These are phyloP conservation scores for Vombatus ursinus DNA, from an alignment of 2,113 vertebrate genomes.

Conservation along the genomic window DNA sequence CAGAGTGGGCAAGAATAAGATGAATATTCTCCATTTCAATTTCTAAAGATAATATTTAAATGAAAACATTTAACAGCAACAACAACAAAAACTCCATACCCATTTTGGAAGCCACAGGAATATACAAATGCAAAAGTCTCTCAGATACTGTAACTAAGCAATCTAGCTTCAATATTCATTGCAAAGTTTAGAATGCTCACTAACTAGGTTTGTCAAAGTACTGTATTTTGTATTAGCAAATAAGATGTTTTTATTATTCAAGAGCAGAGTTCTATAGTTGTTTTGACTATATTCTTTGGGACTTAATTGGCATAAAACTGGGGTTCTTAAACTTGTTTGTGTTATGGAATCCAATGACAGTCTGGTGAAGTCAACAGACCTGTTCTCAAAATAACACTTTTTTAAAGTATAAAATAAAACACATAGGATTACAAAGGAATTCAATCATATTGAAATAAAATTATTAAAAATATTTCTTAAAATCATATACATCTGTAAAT, in stretches of 20 bases:
- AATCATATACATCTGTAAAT: background rate
- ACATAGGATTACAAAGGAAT: background rate
- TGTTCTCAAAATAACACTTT: background rate
- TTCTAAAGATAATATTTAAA: slow-evolving; percentile 20
- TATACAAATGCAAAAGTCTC: background rate
- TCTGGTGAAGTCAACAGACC: background rate
- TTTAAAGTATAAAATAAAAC: background rate
- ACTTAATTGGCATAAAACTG: slow-evolving; percentile 13
- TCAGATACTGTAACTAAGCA: background rate
- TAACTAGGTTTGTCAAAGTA: slow-evolving; percentile 27
- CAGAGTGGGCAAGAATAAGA: background rate
- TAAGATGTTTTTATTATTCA: slow-evolving; percentile 8
- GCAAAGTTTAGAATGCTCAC: background rate
- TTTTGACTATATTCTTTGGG: slow-evolving; percentile 25
- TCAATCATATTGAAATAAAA: background rate
- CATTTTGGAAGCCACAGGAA: background rate
- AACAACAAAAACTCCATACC: background rate
- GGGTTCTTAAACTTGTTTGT: background rate
- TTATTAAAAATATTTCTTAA: background rate
- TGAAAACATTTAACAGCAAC: slow-evolving; percentile 24
- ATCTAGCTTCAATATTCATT: slow-evolving; percentile 31
- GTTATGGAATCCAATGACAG: background rate
- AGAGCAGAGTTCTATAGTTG: slow-evolving; percentile 16
- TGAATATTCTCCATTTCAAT: background rate
- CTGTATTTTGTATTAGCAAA: background rate